Base-by-base conservation (phyloP, 1,140 invertebrate species). In the Diachasmimorpha longicaudata region DNA sequence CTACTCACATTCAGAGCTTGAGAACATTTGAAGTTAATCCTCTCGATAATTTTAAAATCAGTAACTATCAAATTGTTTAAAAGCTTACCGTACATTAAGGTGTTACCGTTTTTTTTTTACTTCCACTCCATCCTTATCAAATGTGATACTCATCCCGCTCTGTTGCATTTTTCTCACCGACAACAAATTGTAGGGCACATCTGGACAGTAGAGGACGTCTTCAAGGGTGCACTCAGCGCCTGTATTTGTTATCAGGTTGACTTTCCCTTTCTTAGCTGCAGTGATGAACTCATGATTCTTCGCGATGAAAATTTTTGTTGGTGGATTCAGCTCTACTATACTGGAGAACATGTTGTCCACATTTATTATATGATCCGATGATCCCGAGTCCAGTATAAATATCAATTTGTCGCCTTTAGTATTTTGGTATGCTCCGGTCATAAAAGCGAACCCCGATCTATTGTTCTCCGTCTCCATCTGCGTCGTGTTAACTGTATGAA, bases 151-250 rank as follows among this genome's bases (percentile, higher is more conserved):
- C 66, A 82, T 79, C 5, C 85, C 85, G 23, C 78, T 74, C 36
- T 80, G 72, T 72, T 85, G 83, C 67, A 86, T 80, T 69, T 79
- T 79, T 2, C 73, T 72, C 2, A 86, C 83, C 1, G 83, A 86
- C 11, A 86, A 39, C 31, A 86, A 44, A 58, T 86, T 86, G 73
- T 83, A 80, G 16, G 76, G 81, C 9, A 79, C 73, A 70, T 82
- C 80, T 8, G 70, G 71, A 66, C 79, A 79, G 73, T 79, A 84
- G 4, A 81, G 63, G 11, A 84, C 72, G 36, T 74, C 46, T 23
- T 74, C 78, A 10, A 85, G 11, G 9, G 52, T 25, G 14, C 79
- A 81, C 72, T 48, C 73, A 14, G 81, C 21, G 9, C 79, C 79
- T 70, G 70, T 58, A 37, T 80, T 78, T 23, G 68, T 83, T 0